phyloP scores from a whole-genome alignment of 2,888 invertebrate genomes.

The Agriopis aurantiaria region DNA sequence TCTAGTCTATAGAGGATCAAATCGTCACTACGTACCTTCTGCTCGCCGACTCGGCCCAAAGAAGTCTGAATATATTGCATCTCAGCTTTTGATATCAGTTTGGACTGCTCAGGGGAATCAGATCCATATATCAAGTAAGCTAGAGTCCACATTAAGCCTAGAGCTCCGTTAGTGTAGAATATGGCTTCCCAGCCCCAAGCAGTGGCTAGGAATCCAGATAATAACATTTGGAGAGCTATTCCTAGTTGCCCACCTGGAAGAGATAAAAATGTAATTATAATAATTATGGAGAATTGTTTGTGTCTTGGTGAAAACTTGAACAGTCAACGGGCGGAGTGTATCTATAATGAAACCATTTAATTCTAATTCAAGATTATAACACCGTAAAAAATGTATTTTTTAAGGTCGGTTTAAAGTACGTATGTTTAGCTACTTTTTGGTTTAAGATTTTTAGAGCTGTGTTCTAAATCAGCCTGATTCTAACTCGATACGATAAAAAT shows the following conservation, averaged over 20 bases:
- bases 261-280: constrained; percentile 13
- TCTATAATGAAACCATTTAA: too few relatives aligned
- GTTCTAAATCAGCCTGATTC: too few relatives aligned
- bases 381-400: too few relatives aligned
- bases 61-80: constrained; percentile 89
- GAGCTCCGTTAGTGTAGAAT: constrained; percentile 90
- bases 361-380: too few relatives aligned
- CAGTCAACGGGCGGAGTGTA: not conserved
- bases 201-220: constrained; percentile 90
- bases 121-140: constrained; percentile 88
- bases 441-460: too few relatives aligned
- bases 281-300: not conserved
- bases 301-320: not conserved
- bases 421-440: too few relatives aligned
- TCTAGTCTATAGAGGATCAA: not conserved
- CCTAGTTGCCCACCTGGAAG: constrained; percentile 91
- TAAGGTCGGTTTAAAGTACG: too few relatives aligned
- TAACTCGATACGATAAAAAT: too few relatives aligned
- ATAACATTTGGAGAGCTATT: constrained; percentile 90
- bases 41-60: constrained; percentile 70
- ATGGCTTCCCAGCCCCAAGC: constrained; percentile 91
- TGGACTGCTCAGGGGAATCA: constrained; percentile 88
- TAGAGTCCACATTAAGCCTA: constrained; percentile 87
- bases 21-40: constrained; percentile 60
- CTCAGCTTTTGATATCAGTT: constrained; percentile 88